Conservation (phyloP, 1,140 invertebrate species). For the Holotrichia oblita region DNA sequence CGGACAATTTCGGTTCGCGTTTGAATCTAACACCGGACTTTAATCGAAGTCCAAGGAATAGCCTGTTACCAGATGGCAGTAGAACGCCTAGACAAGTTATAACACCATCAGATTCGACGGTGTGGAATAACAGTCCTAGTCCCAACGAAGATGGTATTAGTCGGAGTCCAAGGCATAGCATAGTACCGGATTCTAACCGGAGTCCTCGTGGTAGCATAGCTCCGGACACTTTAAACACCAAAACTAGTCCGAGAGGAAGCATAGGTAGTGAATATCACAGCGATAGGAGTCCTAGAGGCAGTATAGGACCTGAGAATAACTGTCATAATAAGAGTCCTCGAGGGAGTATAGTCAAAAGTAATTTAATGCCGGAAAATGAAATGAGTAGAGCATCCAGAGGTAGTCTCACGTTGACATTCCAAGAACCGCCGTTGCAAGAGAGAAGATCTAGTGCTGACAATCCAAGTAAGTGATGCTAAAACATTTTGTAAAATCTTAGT, state of each 20-base stretch:
- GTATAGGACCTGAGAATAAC: slow-evolving; percentile 64
- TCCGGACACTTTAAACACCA: slow-evolving; percentile 60
- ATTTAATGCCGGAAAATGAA: slow-evolving; percentile 61
- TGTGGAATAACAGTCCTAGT: slow-evolving; percentile 58
- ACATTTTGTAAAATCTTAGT: too few species aligned
- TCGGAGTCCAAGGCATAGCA: slow-evolving; percentile 68
- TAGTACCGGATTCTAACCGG: slow-evolving; percentile 64
- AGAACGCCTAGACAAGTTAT: slow-evolving; percentile 64
- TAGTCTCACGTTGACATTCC: slow-evolving; percentile 67
- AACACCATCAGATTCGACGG: slow-evolving; percentile 61
- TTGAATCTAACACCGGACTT: slow-evolving; percentile 56
- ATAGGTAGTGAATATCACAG: slow-evolving; percentile 63
- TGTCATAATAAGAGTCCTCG: slow-evolving; percentile 66
- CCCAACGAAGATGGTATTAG: slow-evolving; percentile 51
- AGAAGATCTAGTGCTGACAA: slow-evolving; percentile 70
- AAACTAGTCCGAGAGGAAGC: slow-evolving; percentile 70
- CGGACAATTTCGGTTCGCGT: slow-evolving; percentile 58
- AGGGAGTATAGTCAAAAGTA: slow-evolving; percentile 66
- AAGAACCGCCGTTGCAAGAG: slow-evolving; percentile 67
- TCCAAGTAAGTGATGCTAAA: slow-evolving; percentile 58
- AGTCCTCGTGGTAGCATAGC: slow-evolving; percentile 71
- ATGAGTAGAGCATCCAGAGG: slow-evolving; percentile 66
- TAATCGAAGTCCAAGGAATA: slow-evolving; percentile 69
- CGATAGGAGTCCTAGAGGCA: slow-evolving; percentile 70
- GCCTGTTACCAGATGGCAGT: slow-evolving; percentile 64